Conservation (phyloP, 2,113 vertebrate species). For the Carlito syrichta region DNA sequence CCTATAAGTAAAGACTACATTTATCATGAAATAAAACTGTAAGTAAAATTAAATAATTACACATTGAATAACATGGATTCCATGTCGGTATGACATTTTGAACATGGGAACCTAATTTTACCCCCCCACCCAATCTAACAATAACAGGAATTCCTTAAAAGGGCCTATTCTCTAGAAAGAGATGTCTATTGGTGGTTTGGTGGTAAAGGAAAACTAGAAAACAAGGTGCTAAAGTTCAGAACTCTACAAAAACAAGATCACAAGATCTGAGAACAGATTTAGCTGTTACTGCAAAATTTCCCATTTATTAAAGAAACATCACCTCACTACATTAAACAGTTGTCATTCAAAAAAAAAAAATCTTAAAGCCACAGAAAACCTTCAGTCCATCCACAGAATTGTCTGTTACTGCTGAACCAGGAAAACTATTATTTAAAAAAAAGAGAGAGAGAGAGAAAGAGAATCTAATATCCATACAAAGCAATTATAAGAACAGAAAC, state of each 20-base stretch:
- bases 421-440: constrained; percentile 19
- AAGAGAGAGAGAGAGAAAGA: background rate
- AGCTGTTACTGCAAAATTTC: background rate
- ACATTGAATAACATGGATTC: constrained; percentile 7
- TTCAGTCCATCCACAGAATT: background rate
- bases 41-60: constrained; percentile 52
- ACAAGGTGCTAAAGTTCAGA: background rate
- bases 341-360: constrained; percentile 17
- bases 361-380: background rate
- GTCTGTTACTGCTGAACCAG: background rate
- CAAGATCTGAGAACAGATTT: background rate
- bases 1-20: constrained; percentile 4
- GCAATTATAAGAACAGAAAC: background rate
- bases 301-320: background rate
- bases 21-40: constrained; percentile 40
- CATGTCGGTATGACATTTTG: constrained; percentile 18
- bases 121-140: background rate
- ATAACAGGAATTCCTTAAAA: background rate
- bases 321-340: background rate
- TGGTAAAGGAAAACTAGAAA: constrained; percentile 27
- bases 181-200: background rate
- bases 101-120: constrained; percentile 1
- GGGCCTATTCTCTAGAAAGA: background rate
- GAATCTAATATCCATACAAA: background rate
- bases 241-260: background rate